Base-by-base conservation (phyloP, 2,888 invertebrate species). In the Hydropsyche betteni region DNA sequence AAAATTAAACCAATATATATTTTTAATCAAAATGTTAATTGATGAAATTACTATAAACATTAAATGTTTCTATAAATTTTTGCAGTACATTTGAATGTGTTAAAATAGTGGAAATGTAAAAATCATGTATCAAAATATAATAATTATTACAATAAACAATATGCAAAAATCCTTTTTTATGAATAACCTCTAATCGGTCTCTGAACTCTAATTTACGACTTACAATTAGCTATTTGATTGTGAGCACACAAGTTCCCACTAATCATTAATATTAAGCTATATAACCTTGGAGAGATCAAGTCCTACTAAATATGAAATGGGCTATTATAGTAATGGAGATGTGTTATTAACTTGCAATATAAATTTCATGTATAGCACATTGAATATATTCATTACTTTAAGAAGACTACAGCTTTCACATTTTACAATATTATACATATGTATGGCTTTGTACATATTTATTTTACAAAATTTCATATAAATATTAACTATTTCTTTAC, bases 71-170 rank as follows among this genome's bases (percentile, higher is more conserved):
- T 75, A 75, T 69, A 64, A 14, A 74, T 10, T 33, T 64, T 75
- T 53, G 58, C 64, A 71, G 38, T 44, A 71, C 36, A 55, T 52
- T 69, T 71, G 7, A 61, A 71, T 71, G 61, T 58, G 61, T 61
- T 71, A 71, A 44, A 53, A 34, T 75, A 64, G 69, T 74, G 36
- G 6, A 58, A 52, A 51, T 44, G 68, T 71, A 70, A 75, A 68
- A 71, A 33, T 33, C 61, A 73, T 76, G 73, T 76, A 73, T 76
- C 71, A 74, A 75, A 55, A 68, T 50, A 74, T 55, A 68, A 73
- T 64, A 58, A 73, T 76, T 69, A 74, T 68, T 51, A 52, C 36
- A 64, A 64, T 68, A 73, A 55, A 74, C 50, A 74, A 76, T 58
- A 50, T 44, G 76, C 72, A 68, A 64, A 64, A 36, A 44, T 24